Evolutionary conservation across 2,888 invertebrate genomes (phyloP), one percentile per base, ranked within the genome.

Genomic region (Hypercompe scribonia): DNA sequence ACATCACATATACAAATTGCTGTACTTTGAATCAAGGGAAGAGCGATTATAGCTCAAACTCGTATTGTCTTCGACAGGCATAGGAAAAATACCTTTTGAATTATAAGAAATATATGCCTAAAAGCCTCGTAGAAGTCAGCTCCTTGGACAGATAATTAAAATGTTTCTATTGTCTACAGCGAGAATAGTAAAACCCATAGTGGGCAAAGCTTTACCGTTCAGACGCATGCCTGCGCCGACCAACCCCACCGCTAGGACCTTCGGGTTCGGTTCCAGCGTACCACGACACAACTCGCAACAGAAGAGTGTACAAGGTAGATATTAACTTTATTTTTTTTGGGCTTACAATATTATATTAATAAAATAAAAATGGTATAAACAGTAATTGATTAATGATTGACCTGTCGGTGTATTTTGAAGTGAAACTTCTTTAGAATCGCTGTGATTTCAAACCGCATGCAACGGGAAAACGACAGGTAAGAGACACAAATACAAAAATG

Each of bases 231-330:
- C 81, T 31, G 79, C 79, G 31, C 78, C 72, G 21, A 36, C 71
- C n/a, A 50, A 71, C 58, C 80, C 81, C 2, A 71, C 78, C 24
- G 75, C 82, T 0, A 79, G 81, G 28, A 69, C 70, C 18, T 78
- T 85, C 39, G 94, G 93, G 18, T 95, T 95, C 87, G 95, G 95
- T 0, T 95, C 95, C 77, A 89, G 91, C 50, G 84, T 93, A 28
- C 83, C 93, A 0, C 77, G 94, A 0, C 93, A 94, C 79, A 91
- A 89, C 2, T 89, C 92, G 8, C 78, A 92, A 18, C 86, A 87
- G 64, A 88, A 87, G 69, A 92, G 88, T 58, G 78, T 86, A 2
- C 94, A 93, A 93, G 94, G 95, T 95, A 89, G 80, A 64, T 79
- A 64, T 66, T 71, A 36, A 70, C 68, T 34, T 34, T 18, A 34